Evolutionary conservation across 1,140 invertebrate genomes (phyloP).

Genomic region (Drosophila kanapiae): DNA sequence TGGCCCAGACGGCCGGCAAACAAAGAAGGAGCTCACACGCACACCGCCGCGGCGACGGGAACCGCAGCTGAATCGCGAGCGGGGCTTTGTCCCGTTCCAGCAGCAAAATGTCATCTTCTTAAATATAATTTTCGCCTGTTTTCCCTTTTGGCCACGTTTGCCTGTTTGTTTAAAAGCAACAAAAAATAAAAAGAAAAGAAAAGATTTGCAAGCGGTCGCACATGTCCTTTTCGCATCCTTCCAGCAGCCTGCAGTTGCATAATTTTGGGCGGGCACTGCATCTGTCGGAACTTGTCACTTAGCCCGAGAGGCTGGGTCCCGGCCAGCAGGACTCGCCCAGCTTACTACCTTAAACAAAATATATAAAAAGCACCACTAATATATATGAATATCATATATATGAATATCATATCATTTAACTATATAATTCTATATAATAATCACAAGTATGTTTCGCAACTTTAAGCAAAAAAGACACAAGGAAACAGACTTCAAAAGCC

Average conservation of each 20-base stretch:
- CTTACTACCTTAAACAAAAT: too few relatives aligned
- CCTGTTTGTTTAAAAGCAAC: conserved; percentile 37
- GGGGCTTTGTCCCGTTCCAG: conserved; percentile 9
- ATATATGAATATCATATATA: too few relatives aligned
- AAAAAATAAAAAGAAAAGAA: conserved; percentile 35
- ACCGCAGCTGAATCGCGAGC: conserved; percentile 50
- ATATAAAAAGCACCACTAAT: too few relatives aligned
- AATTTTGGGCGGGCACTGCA: conserved; percentile 58
- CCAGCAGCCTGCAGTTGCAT: conserved; percentile 55
- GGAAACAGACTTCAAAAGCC: too few relatives aligned
- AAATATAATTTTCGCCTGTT: conserved; percentile 81
- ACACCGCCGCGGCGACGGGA: conserved; percentile 11
- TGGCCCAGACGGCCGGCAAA: conserved; percentile 51
- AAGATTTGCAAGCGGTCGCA: conserved; percentile 76
- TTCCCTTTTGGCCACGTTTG: conserved; percentile 60
- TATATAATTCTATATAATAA: too few relatives aligned
- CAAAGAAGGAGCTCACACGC: conserved; percentile 55
- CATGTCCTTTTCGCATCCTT: conserved; percentile 31
- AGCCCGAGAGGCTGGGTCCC: background rate
- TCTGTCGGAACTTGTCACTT: conserved; percentile 49
- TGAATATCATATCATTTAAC: too few relatives aligned
- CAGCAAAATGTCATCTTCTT: conserved; percentile 73
- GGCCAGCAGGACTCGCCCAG: background rate
- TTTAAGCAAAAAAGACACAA: too few relatives aligned
- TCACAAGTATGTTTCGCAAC: too few relatives aligned